Conservation (phyloP, 2,113 vertebrate species). For the Vombatus ursinus region DNA sequence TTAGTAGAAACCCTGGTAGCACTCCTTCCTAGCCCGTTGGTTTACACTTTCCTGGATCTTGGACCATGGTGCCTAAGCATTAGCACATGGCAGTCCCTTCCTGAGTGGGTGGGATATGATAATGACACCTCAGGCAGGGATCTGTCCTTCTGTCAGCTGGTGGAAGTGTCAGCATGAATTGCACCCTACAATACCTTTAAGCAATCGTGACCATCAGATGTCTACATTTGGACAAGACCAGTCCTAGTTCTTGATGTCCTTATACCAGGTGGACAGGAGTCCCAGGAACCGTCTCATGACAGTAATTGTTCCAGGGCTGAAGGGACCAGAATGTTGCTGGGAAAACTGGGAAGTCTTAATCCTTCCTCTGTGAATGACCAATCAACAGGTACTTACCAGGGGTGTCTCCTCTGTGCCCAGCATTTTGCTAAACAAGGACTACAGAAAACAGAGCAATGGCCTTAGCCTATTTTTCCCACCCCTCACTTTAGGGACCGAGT, state of each 20-base stretch:
- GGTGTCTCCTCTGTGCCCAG: neutral
- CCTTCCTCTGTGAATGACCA: neutral
- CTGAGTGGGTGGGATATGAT: neutral
- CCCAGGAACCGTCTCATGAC: neutral
- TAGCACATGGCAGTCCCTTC: neutral
- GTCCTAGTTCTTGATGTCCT: neutral
- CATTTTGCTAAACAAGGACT: neutral
- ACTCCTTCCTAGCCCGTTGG: neutral
- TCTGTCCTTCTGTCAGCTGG: neutral
- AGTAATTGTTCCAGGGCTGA: neutral
- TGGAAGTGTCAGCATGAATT: neutral
- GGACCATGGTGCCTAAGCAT: neutral
- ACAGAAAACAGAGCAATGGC: neutral
- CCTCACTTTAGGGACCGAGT: no score
- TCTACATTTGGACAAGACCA: neutral
- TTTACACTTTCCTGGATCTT: neutral
- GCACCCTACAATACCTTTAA: neutral
- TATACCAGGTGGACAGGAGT: neutral
- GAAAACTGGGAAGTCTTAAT: neutral
- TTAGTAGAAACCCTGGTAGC: neutral
- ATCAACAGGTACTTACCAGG: neutral
- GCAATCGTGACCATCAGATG: neutral
- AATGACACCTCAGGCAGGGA: neutral
- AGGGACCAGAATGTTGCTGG: neutral
- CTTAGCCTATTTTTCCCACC: neutral